Conservation (phyloP, 2,797 vertebrate species). For the Muscicapa comitata region DNA sequence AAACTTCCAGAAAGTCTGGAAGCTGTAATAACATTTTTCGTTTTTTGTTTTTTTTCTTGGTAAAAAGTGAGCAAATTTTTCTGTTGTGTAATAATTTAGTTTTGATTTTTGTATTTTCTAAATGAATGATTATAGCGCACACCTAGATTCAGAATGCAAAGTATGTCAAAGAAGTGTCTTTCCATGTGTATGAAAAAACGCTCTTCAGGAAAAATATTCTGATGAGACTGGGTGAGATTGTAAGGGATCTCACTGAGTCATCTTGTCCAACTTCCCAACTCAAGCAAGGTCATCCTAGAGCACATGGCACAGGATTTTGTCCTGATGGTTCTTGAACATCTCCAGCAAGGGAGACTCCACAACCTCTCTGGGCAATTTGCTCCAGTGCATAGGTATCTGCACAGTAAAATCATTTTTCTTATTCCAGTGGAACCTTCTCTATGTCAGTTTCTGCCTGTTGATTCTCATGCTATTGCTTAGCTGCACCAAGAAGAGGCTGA, state of each 20-base stretch:
- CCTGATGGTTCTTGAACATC: background rate
- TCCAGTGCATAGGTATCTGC: background rate
- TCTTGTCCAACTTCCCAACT: background rate
- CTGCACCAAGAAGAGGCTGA: background rate
- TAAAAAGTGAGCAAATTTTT: background rate
- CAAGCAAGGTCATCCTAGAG: background rate
- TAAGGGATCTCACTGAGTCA: rapidly evolving
- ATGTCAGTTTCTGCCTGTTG: rapidly evolving
- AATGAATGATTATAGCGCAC: background rate
- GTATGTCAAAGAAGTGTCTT: background rate
- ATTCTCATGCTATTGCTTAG: background rate
- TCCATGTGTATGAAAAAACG: background rate
- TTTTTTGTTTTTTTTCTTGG: background rate
- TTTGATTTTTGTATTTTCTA: background rate
- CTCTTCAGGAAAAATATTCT: background rate
- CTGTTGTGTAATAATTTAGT: background rate
- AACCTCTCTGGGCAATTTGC: background rate
- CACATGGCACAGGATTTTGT: rapidly evolving
- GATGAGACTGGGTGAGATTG: background rate
- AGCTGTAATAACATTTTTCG: background rate
- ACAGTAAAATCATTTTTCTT: background rate
- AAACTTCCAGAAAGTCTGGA: background rate
- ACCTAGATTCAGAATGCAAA: background rate
- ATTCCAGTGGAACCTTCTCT: background rate
- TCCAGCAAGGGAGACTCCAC: background rate